These are phyloP conservation scores for Odontocolon sp. DNA, from an alignment of 2,888 invertebrate genomes.

Conservation along the genomic window DNA sequence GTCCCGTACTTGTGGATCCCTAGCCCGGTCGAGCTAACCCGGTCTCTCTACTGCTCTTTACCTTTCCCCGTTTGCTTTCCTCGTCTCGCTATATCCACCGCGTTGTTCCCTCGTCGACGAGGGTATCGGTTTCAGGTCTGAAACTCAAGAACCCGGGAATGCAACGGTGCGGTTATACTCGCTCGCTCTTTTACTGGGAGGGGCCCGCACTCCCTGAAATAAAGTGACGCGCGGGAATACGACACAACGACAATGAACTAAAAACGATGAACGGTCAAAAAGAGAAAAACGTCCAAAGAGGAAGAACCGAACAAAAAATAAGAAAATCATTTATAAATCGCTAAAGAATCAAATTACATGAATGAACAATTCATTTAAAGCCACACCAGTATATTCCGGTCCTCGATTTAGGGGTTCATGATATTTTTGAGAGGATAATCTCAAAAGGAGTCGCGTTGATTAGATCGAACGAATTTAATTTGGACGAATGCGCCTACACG, in stretches of 20 bases:
- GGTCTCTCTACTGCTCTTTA: constrained; percentile 51
- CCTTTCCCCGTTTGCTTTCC: constrained; percentile 43
- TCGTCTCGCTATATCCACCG: constrained; percentile 38
- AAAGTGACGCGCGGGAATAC: constrained; percentile 42
- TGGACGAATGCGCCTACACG: constrained; percentile 30
- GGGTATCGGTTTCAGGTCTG: constrained; percentile 74
- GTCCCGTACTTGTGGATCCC: constrained; percentile 17
- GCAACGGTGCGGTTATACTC: constrained; percentile 56
- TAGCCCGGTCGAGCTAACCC: constrained; percentile 32
- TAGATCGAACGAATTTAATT: constrained; percentile 53
- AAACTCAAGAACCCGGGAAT: constrained; percentile 72
- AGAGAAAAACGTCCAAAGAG: background rate
- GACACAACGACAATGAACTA: constrained; percentile 37
- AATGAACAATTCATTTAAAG: constrained; percentile 23
- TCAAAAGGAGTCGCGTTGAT: constrained; percentile 29
- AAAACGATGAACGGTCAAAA: constrained; percentile 15
- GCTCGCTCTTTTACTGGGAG: constrained; percentile 5
- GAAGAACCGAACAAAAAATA: background rate
- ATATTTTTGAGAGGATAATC: constrained; percentile 15
- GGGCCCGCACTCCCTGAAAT: constrained; percentile 42
- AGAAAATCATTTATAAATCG: constrained; percentile 24
- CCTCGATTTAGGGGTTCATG: constrained; percentile 1
- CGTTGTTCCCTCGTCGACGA: constrained; percentile 55
- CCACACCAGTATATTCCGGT: constrained; percentile 11
- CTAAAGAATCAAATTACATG: constrained; percentile 27